Evolutionary conservation across 2,113 vertebrate genomes (phyloP).

Genomic region (Oryctolagus cuniculus): DNA sequence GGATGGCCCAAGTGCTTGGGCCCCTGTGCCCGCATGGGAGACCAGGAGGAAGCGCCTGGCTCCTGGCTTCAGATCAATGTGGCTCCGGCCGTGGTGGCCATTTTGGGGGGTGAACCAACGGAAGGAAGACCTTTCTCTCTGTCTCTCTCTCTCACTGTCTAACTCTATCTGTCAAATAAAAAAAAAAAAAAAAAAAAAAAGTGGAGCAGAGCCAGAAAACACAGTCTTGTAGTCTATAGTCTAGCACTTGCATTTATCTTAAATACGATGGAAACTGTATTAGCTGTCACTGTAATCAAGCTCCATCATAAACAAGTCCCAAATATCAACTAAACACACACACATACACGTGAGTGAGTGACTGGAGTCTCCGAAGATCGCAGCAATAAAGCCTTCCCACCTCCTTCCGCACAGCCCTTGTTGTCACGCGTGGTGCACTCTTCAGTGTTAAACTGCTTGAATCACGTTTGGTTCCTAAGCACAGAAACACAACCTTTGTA

Average conservation of each 20-base stretch:
- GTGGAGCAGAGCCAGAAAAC: background rate
- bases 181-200: background rate
- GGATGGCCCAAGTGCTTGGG: too few species aligned
- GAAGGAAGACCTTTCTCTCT: too few species aligned
- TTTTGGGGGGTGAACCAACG: too few species aligned
- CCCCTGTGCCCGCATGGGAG: too few species aligned
- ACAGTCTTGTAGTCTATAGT: background rate
- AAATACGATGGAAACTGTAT: background rate
- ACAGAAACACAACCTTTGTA: background rate
- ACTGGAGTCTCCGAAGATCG: background rate
- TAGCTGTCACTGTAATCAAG: background rate
- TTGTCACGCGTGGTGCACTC: rapidly evolving
- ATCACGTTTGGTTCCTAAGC: background rate
- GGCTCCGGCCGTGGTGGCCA: too few species aligned
- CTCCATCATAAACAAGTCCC: background rate
- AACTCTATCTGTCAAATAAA: too few species aligned
- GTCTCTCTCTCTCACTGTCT: too few species aligned
- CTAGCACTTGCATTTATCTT: background rate
- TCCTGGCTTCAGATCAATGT: too few species aligned
- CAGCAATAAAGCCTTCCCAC: background rate
- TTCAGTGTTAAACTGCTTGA: background rate
- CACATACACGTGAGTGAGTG: background rate
- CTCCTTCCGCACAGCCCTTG: background rate
- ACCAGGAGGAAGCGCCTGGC: too few species aligned
- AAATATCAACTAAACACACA: background rate